Evolutionary conservation across 2,113 vertebrate species (phyloP).

Genomic region (Aviceda subcristata): DNA sequence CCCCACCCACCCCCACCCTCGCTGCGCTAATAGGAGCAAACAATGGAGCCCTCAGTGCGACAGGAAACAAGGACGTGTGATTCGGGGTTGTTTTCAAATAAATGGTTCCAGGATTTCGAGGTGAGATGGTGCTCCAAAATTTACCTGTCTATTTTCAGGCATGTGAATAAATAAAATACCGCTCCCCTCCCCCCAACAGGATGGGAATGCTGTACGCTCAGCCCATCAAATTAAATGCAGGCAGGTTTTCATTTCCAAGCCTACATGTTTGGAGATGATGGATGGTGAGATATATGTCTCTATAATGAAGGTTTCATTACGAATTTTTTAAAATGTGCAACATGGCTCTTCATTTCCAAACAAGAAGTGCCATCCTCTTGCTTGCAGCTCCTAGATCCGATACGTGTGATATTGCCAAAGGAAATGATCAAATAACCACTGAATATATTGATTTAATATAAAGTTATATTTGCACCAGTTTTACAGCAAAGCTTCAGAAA

Average conservation of each 20-base stretch:
- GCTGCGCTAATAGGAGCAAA: constrained; percentile 5
- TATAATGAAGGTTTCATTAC: constrained; percentile 61
- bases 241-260: constrained; percentile 53
- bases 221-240: constrained; percentile 52
- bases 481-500: background rate
- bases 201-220: fast-evolving
- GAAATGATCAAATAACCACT: background rate
- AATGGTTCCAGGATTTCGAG: background rate
- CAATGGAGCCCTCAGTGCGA: background rate
- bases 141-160: constrained; percentile 22
- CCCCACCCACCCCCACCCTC: constrained; percentile 55
- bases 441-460: constrained; percentile 4
- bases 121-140: background rate
- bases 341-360: constrained; percentile 34
- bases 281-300: constrained; percentile 56
- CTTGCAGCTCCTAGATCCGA: background rate
- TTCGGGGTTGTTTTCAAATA: background rate
- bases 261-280: constrained; percentile 55
- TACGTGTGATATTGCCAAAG: background rate
- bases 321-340: constrained; percentile 18
- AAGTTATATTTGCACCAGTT: background rate
- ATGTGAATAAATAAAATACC: background rate
- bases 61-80: background rate
- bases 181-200: background rate
- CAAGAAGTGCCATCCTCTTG: background rate